A percentile compares a stretch with the other conserved stretches of the same genome.
These are phyloP conservation scores for Patagioenas fasciata DNA, from an alignment of 2,113 vertebrate species.

Conservation along the genomic window DNA sequence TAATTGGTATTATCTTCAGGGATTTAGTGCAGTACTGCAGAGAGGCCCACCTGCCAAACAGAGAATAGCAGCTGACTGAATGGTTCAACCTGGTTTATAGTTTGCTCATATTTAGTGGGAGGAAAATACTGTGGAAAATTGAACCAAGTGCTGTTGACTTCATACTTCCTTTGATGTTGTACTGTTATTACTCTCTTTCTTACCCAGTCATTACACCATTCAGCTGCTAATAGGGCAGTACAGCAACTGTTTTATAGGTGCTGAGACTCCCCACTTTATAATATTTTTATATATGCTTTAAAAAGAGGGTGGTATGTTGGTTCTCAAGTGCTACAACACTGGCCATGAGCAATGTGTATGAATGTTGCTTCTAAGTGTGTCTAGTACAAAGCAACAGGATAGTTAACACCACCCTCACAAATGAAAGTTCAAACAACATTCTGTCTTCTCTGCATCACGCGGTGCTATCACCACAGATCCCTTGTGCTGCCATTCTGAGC, in stretches of 20 bases:
- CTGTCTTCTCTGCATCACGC: background rate
- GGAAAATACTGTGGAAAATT: background rate
- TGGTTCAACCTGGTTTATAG: background rate
- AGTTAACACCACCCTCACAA: background rate
- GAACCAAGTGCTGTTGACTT: background rate
- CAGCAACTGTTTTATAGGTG: background rate
- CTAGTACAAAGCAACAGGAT: background rate
- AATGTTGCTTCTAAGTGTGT: background rate
- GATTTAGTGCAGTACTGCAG: background rate
- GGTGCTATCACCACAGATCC: background rate
- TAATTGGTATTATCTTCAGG: slow-evolving; percentile 16
- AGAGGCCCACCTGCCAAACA: background rate
- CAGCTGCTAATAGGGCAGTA: background rate
- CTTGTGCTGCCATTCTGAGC: background rate
- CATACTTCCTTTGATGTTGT: background rate
- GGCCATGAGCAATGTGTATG: background rate
- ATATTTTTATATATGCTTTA: background rate
- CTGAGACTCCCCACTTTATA: background rate
- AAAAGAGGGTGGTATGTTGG: background rate
- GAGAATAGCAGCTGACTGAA: background rate
- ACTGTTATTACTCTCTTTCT: background rate
- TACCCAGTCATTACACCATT: background rate
- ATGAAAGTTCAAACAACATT: background rate
- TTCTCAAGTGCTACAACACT: background rate
- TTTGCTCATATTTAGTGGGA: background rate